These are phyloP conservation scores for Smutsia gigantea DNA, from an alignment of 2,797 vertebrate species.

Conservation along the genomic window DNA sequence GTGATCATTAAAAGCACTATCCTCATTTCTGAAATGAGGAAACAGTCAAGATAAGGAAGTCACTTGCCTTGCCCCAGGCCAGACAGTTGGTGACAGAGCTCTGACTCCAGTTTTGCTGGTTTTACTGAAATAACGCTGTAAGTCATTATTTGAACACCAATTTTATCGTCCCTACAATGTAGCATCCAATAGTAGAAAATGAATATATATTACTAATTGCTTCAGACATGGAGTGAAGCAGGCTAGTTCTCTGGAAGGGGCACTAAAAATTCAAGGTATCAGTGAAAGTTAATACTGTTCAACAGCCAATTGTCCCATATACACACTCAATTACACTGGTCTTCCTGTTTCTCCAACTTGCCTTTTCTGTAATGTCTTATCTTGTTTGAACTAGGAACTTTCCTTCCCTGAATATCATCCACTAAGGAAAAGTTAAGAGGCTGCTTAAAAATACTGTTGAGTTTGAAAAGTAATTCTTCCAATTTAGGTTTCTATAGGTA, in stretches of 20 bases:
- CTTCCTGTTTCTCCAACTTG: not conserved
- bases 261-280: not conserved
- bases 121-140: not conserved
- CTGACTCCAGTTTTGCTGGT: not conserved
- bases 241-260: not conserved
- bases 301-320: not conserved
- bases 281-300: not conserved
- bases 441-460: slow-evolving; percentile 36
- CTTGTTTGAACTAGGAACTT: slow-evolving; percentile 20
- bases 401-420: slow-evolving; percentile 30
- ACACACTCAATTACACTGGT: not conserved
- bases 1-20: not conserved
- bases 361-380: slow-evolving; percentile 24
- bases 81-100: not conserved
- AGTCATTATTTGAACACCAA: slow-evolving; percentile 23
- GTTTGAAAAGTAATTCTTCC: not conserved
- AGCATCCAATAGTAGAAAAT: not conserved
- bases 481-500: not conserved
- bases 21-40: slow-evolving; percentile 7
- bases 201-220: not conserved
- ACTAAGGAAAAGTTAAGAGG: not conserved
- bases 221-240: not conserved
- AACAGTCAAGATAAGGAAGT: not conserved
- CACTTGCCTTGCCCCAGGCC: not conserved
- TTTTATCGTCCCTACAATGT: not conserved